phyloP scores from a whole-genome alignment of 2,888 invertebrate genomes.

The Ectemnius continuus region DNA sequence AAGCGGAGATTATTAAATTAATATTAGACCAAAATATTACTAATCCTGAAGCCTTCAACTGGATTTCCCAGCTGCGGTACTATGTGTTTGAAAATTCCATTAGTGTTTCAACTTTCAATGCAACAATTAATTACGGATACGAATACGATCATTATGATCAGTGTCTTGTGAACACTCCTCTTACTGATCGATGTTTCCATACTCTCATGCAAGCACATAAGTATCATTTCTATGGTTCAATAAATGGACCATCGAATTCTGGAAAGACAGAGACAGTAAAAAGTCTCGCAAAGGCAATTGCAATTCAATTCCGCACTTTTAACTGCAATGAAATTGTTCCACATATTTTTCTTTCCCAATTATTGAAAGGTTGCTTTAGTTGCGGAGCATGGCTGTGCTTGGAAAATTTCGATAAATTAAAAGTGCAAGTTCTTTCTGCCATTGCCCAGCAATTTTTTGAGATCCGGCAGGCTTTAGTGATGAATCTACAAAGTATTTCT shows the following conservation, averaged over 20 bases:
- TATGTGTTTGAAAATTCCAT: constrained; percentile 79
- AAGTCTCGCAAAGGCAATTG: constrained; percentile 81
- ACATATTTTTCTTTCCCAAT: constrained; percentile 80
- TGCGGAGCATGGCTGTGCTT: constrained; percentile 82
- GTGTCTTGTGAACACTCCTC: constrained; percentile 77
- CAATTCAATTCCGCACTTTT: constrained; percentile 81
- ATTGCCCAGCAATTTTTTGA: constrained; percentile 80
- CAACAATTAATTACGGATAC: constrained; percentile 80
- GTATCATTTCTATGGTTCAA: constrained; percentile 80
- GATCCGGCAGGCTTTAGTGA: constrained; percentile 78
- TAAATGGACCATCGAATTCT: constrained; percentile 79
- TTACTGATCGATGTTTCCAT: constrained; percentile 81
- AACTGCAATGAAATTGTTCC: constrained; percentile 81
- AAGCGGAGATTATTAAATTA: constrained; percentile 79
- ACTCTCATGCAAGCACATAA: constrained; percentile 82
- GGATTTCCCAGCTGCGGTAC: constrained; percentile 82
- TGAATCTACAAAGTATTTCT: constrained; percentile 74
- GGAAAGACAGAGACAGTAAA: constrained; percentile 81
- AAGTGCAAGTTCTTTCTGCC: constrained; percentile 80
- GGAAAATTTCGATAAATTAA: constrained; percentile 81
- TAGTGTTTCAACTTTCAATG: constrained; percentile 79
- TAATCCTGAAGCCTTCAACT: constrained; percentile 80
- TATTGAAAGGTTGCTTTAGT: constrained; percentile 80
- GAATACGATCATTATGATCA: constrained; percentile 81
- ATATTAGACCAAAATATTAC: constrained; percentile 74